Evolutionary conservation across 2,888 invertebrate species (phyloP), one percentile per base, ranked within the genome.

Genomic region (Dione juno): DNA sequence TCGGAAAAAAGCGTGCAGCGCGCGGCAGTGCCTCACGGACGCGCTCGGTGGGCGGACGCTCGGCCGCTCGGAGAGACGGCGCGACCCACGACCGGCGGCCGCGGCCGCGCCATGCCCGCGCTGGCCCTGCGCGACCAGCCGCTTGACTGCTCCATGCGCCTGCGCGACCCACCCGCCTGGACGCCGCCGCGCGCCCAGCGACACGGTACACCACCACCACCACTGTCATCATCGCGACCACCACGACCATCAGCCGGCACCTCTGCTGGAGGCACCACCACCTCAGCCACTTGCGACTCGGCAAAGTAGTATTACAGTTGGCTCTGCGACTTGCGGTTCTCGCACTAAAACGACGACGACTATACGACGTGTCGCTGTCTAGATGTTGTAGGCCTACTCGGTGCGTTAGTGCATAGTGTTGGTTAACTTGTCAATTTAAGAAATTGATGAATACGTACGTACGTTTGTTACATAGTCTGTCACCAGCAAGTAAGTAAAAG

Each of bases 141-240:
- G 79, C 93, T 96, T 81, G 96, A 96, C 93, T 96, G 96, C 91
- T 96, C 96, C 86, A 95, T 96, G 94, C 89, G 91, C 86, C 89
- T 91, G 87, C 92, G 90, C 82, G 89, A 88, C 80, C 83, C 88
- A 81, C 88, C 88, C 79, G 86, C 88, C 82, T 88, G 88, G 88
- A 88, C 89, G 78, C 87, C 87, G 78, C 86, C 88, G 84, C 76
- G 77, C 75, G 80, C 79, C 77, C 81, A 80, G 78, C 81, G 78
- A 78, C 89, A 87, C 89, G 91, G 90, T 90, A 89, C 81, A 75
- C 66, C 64, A 70, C 48, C 66, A 37, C 64, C 69, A 53, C 58
- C 65, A 37, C 66, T 52, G 74, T 74, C 70, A 63, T 69, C 69
- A 64, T 45, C 21, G 14, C 35, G 13, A 11, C n/a, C 9, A 21